These are phyloP conservation scores for Microtus montanus DNA, from an alignment of 2,113 vertebrate genomes.

Conservation along the genomic window DNA sequence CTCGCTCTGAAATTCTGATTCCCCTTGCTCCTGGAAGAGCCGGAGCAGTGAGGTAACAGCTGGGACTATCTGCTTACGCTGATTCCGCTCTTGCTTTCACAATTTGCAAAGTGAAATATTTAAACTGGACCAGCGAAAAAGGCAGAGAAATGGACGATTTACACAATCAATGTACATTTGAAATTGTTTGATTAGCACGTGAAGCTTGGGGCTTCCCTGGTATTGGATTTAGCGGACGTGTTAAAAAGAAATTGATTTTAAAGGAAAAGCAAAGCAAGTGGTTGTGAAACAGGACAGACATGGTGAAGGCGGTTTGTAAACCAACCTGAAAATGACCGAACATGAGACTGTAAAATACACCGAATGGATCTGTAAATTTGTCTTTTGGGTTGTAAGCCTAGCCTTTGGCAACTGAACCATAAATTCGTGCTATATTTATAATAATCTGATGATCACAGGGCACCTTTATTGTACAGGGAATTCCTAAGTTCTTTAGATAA, in stretches of 20 bases:
- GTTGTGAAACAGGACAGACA: constrained; percentile 27
- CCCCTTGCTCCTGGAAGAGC: constrained; percentile 10
- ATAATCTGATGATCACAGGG: constrained; percentile 23
- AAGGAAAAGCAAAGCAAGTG: neutral
- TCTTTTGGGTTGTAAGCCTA: neutral
- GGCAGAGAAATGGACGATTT: neutral
- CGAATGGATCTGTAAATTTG: constrained; percentile 18
- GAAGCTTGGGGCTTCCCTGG: constrained; percentile 37
- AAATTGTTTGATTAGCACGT: neutral
- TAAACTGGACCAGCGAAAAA: neutral
- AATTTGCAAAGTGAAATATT: constrained; percentile 25
- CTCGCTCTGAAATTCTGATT: neutral
- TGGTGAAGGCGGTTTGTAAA: neutral
- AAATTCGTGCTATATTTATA: neutral
- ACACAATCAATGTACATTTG: neutral
- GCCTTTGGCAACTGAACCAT: too few species aligned
- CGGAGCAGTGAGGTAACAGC: neutral
- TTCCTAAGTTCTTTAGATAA: neutral
- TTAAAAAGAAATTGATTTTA: neutral
- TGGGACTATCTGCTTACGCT: neutral
- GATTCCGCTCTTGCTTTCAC: neutral
- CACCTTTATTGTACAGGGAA: neutral
- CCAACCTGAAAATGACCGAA: constrained; percentile 47
- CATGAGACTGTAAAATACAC: constrained; percentile 36
- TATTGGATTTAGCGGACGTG: neutral